Conservation (phyloP, 2,888 invertebrate species). For the Temnothorax ravouxi region DNA sequence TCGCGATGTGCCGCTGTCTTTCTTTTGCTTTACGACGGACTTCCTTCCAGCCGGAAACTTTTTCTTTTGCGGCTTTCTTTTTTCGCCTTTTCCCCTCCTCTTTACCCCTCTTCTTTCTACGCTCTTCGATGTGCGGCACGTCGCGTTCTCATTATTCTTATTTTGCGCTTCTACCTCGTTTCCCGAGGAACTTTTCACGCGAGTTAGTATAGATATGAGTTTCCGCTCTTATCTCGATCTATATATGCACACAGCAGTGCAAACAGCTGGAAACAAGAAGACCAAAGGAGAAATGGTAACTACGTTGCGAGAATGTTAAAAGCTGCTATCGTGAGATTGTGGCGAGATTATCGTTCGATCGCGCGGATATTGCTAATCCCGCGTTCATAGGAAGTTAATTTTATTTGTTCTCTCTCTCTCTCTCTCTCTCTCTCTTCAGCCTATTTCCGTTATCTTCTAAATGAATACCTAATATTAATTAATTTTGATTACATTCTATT, state of each 20-base stretch:
- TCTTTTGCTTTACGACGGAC: conserved; percentile 46
- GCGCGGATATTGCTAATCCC: conserved; percentile 11
- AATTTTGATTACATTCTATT: conserved; percentile 17
- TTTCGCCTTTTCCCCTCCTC: not conserved
- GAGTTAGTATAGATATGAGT: conserved; percentile 50
- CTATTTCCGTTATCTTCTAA: conserved; percentile 12
- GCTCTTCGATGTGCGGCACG: conserved; percentile 46
- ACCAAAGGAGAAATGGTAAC: conserved; percentile 32
- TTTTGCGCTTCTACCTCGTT: conserved; percentile 47
- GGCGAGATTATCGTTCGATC: conserved; percentile 33
- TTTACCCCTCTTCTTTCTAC: not conserved
- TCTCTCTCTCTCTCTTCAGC: not conserved
- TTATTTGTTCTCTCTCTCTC: not conserved
- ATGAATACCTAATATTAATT: conserved; percentile 32
- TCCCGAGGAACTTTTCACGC: conserved; percentile 45
- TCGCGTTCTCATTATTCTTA: conserved; percentile 55
- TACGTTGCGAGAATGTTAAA: conserved; percentile 43
- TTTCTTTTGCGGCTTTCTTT: conserved; percentile 49
- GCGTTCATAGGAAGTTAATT: conserved; percentile 26
- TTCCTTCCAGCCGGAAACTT: conserved; percentile 56
- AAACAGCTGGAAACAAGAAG: conserved; percentile 45
- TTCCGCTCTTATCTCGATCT: conserved; percentile 47
- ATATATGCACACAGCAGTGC: conserved; percentile 35
- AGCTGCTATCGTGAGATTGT: conserved; percentile 14
- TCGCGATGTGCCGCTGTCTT: conserved; percentile 37